A percentile compares a stretch with the other conserved stretches of the same genome.
Conservation (phyloP, 2,113 vertebrate species). For the Neodontobutis hainanensis region DNA sequence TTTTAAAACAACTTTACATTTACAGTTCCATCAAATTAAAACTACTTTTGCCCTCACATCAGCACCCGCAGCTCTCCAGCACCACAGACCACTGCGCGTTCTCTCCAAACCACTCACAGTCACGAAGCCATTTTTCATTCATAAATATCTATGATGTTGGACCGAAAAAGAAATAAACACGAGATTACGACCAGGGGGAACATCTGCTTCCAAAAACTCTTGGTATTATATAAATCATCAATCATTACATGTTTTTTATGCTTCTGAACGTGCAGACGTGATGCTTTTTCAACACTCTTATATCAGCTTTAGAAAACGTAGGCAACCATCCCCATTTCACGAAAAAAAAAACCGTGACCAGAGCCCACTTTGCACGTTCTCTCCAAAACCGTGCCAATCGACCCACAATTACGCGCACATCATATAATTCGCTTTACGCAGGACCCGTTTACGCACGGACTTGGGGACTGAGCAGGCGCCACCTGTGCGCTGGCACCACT, state of each 20-base stretch:
- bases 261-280: too few relatives aligned
- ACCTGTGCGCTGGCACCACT: slow-evolving; percentile 37
- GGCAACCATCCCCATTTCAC: too few relatives aligned
- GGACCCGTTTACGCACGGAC: slow-evolving; percentile 18
- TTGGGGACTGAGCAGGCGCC: slow-evolving; percentile 6
- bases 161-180: too few relatives aligned
- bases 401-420: background rate
- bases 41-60: background rate
- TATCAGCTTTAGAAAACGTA: too few relatives aligned
- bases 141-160: background rate
- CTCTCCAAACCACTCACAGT: background rate
- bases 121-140: background rate
- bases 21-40: background rate
- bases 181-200: too few relatives aligned
- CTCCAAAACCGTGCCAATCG: background rate
- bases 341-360: too few relatives aligned
- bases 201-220: too few relatives aligned
- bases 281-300: too few relatives aligned
- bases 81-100: background rate
- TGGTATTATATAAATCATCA: background rate
- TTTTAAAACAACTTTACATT: background rate
- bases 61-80: background rate
- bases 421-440: background rate
- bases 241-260: background rate
- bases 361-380: background rate